phyloP scores from a whole-genome alignment of 2,888 invertebrate species.

The Ornithoptera priamus region DNA sequence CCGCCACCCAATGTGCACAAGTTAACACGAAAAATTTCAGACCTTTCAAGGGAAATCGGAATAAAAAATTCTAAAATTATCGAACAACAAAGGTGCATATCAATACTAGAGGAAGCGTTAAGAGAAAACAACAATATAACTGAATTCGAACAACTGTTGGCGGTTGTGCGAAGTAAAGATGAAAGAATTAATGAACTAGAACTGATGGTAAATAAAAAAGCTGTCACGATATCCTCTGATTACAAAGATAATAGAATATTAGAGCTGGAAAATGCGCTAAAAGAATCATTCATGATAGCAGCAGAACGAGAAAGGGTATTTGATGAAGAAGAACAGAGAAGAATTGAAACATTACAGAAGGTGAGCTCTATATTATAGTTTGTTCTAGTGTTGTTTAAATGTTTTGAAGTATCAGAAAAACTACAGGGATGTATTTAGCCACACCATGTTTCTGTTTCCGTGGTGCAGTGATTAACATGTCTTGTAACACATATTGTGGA shows the following conservation, averaged over 20 bases:
- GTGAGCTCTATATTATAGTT: constrained; percentile 56
- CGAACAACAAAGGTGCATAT: constrained; percentile 77
- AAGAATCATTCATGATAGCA: constrained; percentile 88
- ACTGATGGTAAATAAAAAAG: constrained; percentile 80
- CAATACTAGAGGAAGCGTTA: constrained; percentile 76
- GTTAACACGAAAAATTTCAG: constrained; percentile 64
- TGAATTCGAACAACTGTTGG: constrained; percentile 79
- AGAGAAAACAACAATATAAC: constrained; percentile 79
- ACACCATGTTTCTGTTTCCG: too few species aligned
- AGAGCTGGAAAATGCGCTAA: constrained; percentile 89
- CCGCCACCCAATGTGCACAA: constrained; percentile 56
- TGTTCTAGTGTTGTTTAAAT: constrained; percentile 7
- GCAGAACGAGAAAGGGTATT: constrained; percentile 84
- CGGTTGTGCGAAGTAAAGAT: constrained; percentile 80
- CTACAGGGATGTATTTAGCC: too few species aligned
- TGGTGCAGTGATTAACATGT: too few species aligned
- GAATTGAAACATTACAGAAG: constrained; percentile 83
- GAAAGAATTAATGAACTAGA: constrained; percentile 89
- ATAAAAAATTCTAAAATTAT: constrained; percentile 77
- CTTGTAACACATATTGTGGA: too few species aligned
- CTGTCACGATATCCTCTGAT: constrained; percentile 55
- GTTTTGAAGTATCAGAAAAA: too few species aligned
- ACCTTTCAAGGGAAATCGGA: constrained; percentile 69
- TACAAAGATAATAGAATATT: constrained; percentile 81
- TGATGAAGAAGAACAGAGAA: constrained; percentile 82